Evolutionary conservation across 1,140 invertebrate genomes (phyloP).

Genomic region (Hylaeus anthracinus): DNA sequence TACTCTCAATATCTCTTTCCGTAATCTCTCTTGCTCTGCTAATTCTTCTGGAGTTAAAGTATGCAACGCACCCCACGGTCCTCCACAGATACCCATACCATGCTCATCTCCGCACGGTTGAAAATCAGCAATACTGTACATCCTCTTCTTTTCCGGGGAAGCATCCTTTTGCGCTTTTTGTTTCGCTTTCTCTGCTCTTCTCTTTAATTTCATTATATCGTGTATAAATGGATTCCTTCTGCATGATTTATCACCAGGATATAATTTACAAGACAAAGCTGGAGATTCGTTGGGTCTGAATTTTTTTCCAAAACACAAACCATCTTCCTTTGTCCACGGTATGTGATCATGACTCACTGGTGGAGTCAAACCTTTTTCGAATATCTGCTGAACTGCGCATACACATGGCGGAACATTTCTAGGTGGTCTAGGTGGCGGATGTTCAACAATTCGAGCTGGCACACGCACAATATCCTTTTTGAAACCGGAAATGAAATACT

Average conservation of each 20-base stretch:
- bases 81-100: conserved; percentile 54
- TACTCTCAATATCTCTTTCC: conserved; percentile 54
- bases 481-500: conserved; percentile 58
- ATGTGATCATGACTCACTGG: conserved; percentile 49
- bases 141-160: conserved; percentile 32
- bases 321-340: conserved; percentile 53
- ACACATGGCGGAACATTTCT: conserved; percentile 68
- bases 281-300: conserved; percentile 52
- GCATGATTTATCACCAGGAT: conserved; percentile 60
- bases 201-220: conserved; percentile 29
- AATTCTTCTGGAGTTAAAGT: conserved; percentile 47
- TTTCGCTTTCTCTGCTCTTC: background rate
- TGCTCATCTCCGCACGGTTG: conserved; percentile 60
- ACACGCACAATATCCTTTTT: conserved; percentile 54
- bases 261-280: conserved; percentile 57
- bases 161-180: background rate
- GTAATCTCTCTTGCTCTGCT: conserved; percentile 40
- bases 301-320: conserved; percentile 64
- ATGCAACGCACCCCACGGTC: conserved; percentile 55
- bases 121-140: conserved; percentile 59
- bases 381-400: conserved; percentile 60
- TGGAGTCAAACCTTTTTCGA: conserved; percentile 30
- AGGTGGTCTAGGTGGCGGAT: conserved; percentile 11
- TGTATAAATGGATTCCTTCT: conserved; percentile 58
- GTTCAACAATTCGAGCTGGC: conserved; percentile 44